A percentile compares a stretch with the other conserved stretches of the same genome.
Conservation (phyloP, 1,140 invertebrate species). For the Trichonephila inaurata region DNA sequence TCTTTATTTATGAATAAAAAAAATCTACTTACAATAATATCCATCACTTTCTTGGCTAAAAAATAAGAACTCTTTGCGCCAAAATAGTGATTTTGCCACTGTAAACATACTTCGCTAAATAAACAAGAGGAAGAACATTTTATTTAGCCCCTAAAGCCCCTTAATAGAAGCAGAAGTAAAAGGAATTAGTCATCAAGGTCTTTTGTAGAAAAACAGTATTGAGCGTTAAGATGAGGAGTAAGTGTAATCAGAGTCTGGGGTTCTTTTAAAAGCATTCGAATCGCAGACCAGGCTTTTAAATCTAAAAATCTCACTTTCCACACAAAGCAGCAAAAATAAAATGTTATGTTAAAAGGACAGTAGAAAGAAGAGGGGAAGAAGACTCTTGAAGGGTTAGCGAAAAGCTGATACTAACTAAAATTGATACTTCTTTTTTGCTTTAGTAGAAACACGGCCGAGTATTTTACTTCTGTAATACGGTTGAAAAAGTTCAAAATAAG, state of each 20-base stretch:
- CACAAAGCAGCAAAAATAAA: constrained; percentile 12
- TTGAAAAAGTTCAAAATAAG: constrained; percentile 55
- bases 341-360: constrained; percentile 22
- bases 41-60: too few relatives aligned
- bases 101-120: background rate
- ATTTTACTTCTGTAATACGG: constrained; percentile 16
- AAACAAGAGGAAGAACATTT: background rate
- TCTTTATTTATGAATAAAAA: too few relatives aligned
- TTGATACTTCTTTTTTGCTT: constrained; percentile 42
- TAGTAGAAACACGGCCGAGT: constrained; percentile 33
- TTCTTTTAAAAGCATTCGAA: constrained; percentile 23
- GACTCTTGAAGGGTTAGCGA: constrained; percentile 6
- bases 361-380: background rate
- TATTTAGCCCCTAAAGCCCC: background rate
- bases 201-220: background rate
- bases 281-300: constrained; percentile 9
- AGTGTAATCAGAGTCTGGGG: background rate
- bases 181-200: background rate
- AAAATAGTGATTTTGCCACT: background rate
- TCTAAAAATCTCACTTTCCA: constrained; percentile 33
- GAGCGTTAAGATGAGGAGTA: background rate
- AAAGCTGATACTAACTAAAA: constrained; percentile 8
- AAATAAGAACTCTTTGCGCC: background rate
- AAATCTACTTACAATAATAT: too few relatives aligned
- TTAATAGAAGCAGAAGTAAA: background rate